Conservation (phyloP, 92 coral and sea anemone genomes). For the Phenganax subtilis region DNA sequence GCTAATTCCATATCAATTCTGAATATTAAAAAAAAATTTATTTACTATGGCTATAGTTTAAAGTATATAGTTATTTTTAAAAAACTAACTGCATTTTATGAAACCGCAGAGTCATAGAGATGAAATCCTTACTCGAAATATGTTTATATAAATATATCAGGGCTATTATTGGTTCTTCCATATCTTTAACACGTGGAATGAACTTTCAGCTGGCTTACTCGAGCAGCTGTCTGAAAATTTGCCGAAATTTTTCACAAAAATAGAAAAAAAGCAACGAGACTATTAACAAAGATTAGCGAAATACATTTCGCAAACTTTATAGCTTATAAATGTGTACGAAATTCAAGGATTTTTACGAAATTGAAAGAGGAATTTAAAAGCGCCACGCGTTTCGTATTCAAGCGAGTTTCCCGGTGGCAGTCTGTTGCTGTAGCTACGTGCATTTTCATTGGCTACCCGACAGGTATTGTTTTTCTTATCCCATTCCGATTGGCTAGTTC, state of each 20-base stretch:
- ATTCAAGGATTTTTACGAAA: background rate
- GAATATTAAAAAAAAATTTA: no score
- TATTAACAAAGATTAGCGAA: background rate
- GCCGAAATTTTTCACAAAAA: background rate
- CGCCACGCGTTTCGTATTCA: slow-evolving; percentile 40
- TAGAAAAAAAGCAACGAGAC: background rate
- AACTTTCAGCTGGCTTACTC: background rate
- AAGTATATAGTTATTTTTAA: background rate
- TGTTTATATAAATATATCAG: slow-evolving; percentile 2
- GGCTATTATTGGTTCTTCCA: background rate
- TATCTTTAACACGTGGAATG: slow-evolving; percentile 10
- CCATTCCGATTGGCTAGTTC: slow-evolving; percentile 73
- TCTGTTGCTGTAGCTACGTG: slow-evolving; percentile 49
- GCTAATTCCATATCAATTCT: no score
- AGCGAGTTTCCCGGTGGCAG: slow-evolving; percentile 64
- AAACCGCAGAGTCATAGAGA: slow-evolving; percentile 14
- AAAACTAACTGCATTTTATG: background rate
- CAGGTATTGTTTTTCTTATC: slow-evolving; percentile 79
- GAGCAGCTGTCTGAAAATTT: slow-evolving; percentile 6
- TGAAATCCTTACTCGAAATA: background rate
- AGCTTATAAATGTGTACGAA: background rate
- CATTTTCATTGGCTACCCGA: slow-evolving; percentile 62
- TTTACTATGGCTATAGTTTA: background rate
- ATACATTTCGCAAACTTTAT: background rate
- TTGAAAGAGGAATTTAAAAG: background rate